Percentiles rank a stretch among this genome's conserved stretches.
Evolutionary conservation across 1,140 invertebrate genomes (phyloP).

Genomic region (Sarcophaga bullata): DNA sequence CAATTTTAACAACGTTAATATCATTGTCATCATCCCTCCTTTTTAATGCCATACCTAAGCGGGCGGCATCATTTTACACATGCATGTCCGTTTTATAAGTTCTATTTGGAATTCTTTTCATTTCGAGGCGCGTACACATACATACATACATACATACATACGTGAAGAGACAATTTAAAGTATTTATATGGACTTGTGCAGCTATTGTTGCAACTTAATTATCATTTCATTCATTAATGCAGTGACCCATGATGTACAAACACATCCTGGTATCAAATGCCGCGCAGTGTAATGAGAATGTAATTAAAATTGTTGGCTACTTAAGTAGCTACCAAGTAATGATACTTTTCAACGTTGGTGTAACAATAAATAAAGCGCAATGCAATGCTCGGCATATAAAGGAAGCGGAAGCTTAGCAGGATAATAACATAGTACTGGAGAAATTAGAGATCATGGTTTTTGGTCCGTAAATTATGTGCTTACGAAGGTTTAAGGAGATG

Average conservation of each 20-base stretch:
- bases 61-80: background rate
- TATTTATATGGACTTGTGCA: background rate
- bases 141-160: background rate
- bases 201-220: background rate
- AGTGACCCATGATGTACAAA: background rate
- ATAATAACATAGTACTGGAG: too few species aligned
- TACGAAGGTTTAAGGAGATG: too few species aligned
- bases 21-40: background rate
- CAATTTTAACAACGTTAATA: background rate
- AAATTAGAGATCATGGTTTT: too few species aligned
- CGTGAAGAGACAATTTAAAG: background rate
- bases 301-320: slow-evolving; percentile 5
- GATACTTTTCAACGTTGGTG: background rate
- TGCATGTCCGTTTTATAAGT: background rate
- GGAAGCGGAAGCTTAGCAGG: too few species aligned
- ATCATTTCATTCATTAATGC: background rate
- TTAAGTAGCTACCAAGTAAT: background rate
- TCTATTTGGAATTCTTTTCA: background rate
- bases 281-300: background rate
- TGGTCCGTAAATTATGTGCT: too few species aligned
- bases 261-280: too few species aligned
- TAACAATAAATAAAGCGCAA: too few species aligned
- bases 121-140: background rate
- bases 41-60: background rate
- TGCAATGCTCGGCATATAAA: too few species aligned